Evolutionary conservation across 2,888 invertebrate species (phyloP).

Genomic region (Brachycybe producta): DNA sequence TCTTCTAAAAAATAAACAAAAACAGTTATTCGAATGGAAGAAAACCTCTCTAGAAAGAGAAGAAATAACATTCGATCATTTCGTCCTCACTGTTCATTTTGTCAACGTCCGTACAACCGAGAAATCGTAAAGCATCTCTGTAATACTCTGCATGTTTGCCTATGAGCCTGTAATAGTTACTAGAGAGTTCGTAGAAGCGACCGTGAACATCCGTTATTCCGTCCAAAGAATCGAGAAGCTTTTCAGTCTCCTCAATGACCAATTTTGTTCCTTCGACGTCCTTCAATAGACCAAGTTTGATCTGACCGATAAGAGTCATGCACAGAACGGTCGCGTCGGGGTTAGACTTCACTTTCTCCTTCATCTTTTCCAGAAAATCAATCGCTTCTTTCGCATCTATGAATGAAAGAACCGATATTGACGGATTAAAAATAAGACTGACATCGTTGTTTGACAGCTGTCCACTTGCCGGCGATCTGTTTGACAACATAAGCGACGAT

Average conservation of each 20-base stretch:
- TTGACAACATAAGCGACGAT: slow-evolving; percentile 62
- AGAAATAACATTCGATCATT: neutral
- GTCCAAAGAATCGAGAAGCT: slow-evolving; percentile 72
- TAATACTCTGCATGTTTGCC: slow-evolving; percentile 93
- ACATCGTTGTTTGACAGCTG: neutral
- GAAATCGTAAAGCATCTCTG: slow-evolving; percentile 68
- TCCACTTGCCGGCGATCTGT: slow-evolving; percentile 42
- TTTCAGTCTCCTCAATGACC: slow-evolving; percentile 74
- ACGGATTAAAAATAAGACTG: slow-evolving; percentile 1
- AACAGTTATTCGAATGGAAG: slow-evolving; percentile 12
- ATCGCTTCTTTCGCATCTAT: slow-evolving; percentile 69
- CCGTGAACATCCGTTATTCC: slow-evolving; percentile 89
- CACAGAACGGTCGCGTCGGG: slow-evolving; percentile 79
- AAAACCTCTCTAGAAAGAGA: neutral
- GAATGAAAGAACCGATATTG: slow-evolving; percentile 15
- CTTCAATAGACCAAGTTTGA: slow-evolving; percentile 34
- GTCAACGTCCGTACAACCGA: slow-evolving; percentile 59
- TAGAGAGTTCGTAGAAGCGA: slow-evolving; percentile 81
- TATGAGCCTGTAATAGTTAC: slow-evolving; percentile 69
- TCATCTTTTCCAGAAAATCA: slow-evolving; percentile 74
- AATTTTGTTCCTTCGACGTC: slow-evolving; percentile 36
- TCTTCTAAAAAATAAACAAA: slow-evolving; percentile 34
- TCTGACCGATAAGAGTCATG: slow-evolving; percentile 53
- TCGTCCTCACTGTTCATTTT: slow-evolving; percentile 43
- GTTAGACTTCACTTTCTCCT: slow-evolving; percentile 69